A percentile compares a stretch with the other conserved stretches of the same genome.
Evolutionary conservation across 2,113 vertebrate species (phyloP).

Genomic region (Agapornis roseicollis): DNA sequence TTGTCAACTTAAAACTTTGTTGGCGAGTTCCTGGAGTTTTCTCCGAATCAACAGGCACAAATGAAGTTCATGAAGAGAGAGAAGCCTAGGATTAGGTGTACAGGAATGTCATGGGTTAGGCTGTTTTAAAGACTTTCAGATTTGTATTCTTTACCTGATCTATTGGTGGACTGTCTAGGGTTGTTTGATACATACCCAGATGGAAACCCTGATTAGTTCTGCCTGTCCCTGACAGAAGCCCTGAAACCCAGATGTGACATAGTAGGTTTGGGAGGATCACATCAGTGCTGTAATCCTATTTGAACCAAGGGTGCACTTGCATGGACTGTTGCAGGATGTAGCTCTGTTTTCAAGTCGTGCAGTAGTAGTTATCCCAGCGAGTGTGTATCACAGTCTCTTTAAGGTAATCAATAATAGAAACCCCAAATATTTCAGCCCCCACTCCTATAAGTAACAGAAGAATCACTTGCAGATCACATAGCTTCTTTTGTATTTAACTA

Average conservation of each 20-base stretch:
- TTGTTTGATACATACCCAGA: not conserved
- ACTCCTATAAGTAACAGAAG: not conserved
- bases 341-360: not conserved
- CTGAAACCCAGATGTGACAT: not conserved
- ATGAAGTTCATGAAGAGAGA: not conserved
- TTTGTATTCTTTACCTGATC: not conserved
- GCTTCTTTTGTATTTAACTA: constrained; percentile 5
- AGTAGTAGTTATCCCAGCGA: not conserved
- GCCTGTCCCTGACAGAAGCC: not conserved
- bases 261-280: not conserved
- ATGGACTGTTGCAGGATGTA: not conserved
- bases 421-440: not conserved
- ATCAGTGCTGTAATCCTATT: not conserved
- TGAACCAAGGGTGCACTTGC: not conserved
- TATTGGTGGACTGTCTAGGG: not conserved
- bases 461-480: not conserved
- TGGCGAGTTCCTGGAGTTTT: too few relatives aligned
- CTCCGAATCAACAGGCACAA: too few relatives aligned
- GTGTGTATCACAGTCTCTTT: not conserved
- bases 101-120: not conserved
- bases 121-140: not conserved
- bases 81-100: not conserved
- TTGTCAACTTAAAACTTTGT: too few relatives aligned
- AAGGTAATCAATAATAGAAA: not conserved
- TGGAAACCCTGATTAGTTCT: not conserved